A percentile compares a stretch with the other conserved stretches of the same genome.
These are phyloP conservation scores for Corythaixoides concolor DNA, from an alignment of 2,113 vertebrate species.

Conservation along the genomic window DNA sequence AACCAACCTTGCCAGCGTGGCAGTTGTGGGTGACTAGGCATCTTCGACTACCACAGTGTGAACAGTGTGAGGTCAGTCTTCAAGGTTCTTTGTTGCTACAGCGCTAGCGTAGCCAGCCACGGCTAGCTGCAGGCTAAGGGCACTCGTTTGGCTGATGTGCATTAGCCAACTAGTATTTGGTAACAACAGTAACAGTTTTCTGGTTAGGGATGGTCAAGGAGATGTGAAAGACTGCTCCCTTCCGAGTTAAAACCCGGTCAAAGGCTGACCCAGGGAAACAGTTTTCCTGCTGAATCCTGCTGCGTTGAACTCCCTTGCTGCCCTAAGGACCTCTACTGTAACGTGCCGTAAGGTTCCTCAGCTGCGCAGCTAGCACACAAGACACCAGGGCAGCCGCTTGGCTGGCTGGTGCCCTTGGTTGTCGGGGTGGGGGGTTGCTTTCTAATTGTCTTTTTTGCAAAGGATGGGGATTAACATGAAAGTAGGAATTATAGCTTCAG, in stretches of 20 bases:
- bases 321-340: background rate
- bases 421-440: background rate
- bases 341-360: background rate
- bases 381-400: background rate
- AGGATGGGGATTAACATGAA: background rate
- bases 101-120: constrained; percentile 14
- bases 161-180: constrained; percentile 41
- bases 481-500: constrained; percentile 20
- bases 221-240: background rate
- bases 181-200: constrained; percentile 1
- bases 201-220: constrained; percentile 18
- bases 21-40: background rate
- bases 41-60: background rate
- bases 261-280: background rate
- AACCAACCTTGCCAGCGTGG: background rate
- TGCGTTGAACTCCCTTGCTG: background rate
- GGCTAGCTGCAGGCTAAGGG: constrained; percentile 39
- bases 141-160: constrained; percentile 39
- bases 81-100: constrained; percentile 45
- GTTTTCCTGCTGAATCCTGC: background rate
- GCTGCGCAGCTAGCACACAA: background rate
- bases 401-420: background rate
- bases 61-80: constrained; percentile 53
- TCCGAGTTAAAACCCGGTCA: background rate
- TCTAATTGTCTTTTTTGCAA: background rate